Percentiles rank a stretch among this genome's conserved stretches.
Conservation (phyloP, 2,888 invertebrate genomes). For the Cotesia congregata region DNA sequence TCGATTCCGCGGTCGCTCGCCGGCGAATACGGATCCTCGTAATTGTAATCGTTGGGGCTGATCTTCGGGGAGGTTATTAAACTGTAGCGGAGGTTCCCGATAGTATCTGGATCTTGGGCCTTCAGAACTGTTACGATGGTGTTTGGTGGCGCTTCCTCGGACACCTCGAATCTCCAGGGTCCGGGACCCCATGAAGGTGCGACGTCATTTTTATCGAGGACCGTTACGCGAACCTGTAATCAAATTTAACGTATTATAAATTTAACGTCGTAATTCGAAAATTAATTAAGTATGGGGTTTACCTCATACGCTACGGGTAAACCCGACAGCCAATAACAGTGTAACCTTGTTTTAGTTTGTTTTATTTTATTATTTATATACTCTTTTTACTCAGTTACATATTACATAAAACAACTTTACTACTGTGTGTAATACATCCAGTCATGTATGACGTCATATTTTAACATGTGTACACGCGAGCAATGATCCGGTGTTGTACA, state of each 20-base stretch:
- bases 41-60: slow-evolving; percentile 30
- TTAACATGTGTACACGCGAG: slow-evolving; percentile 7
- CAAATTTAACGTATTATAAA: slow-evolving; percentile 48
- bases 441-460: slow-evolving; percentile 17
- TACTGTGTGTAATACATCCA: slow-evolving; percentile 14
- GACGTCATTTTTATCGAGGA: slow-evolving; percentile 94
- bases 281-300: slow-evolving; percentile 45
- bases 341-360: background rate
- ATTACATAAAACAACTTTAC: background rate
- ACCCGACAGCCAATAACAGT: too few species aligned
- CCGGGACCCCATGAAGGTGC: slow-evolving; percentile 89
- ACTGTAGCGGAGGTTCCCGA: slow-evolving; percentile 83
- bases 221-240: slow-evolving; percentile 86
- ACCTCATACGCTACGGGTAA: background rate
- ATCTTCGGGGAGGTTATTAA: slow-evolving; percentile 72
- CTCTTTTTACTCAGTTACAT: background rate
- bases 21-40: slow-evolving; percentile 30
- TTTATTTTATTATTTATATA: background rate
- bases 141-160: slow-evolving; percentile 88
- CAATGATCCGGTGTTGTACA: too few species aligned
- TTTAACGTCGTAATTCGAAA: slow-evolving; percentile 43
- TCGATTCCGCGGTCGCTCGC: slow-evolving; percentile 48
- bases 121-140: slow-evolving; percentile 82
- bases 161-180: slow-evolving; percentile 81
- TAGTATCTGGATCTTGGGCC: slow-evolving; percentile 89